Percentiles rank a stretch among this genome's conserved stretches.
phyloP scores from a whole-genome alignment of 2,113 vertebrate genomes.

The Archocentrus centrarchus region DNA sequence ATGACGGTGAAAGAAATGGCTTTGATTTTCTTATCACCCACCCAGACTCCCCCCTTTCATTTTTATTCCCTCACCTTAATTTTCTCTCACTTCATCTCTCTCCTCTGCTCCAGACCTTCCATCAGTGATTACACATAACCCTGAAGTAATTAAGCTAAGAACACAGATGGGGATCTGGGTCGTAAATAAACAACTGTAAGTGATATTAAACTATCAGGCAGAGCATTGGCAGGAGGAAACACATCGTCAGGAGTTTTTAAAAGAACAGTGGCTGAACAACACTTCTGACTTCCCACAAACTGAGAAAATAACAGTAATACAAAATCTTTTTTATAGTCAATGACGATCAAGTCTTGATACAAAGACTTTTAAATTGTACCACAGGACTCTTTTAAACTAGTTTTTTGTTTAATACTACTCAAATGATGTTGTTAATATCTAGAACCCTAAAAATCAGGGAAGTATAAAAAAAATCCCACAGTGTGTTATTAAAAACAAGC shows the following conservation, averaged over 20 bases:
- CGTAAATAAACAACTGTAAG: slow-evolving; percentile 66
- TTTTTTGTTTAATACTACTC: neutral
- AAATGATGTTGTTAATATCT: neutral
- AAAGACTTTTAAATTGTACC: neutral
- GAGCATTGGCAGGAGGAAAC: slow-evolving; percentile 57
- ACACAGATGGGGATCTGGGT: slow-evolving; percentile 39
- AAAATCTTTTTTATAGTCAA: neutral
- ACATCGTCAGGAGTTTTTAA: slow-evolving; percentile 54
- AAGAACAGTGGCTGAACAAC: slow-evolving; percentile 35
- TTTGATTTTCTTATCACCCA: neutral
- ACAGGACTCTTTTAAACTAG: neutral
- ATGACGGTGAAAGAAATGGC: neutral
- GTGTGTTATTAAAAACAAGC: neutral
- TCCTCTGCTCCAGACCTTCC: slow-evolving; percentile 20
- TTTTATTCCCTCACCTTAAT: neutral
- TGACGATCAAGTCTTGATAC: neutral
- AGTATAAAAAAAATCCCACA: fast-evolving
- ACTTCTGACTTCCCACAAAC: slow-evolving; percentile 21
- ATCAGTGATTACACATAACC: slow-evolving; percentile 46
- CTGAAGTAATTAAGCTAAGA: slow-evolving; percentile 69
- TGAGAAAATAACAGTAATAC: neutral
- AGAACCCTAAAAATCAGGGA: neutral
- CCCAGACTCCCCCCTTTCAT: neutral
- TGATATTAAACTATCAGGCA: slow-evolving; percentile 61
- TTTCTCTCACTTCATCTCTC: slow-evolving; percentile 25